Conservation (phyloP, 2,888 invertebrate genomes). For the Tethea ocularis region DNA sequence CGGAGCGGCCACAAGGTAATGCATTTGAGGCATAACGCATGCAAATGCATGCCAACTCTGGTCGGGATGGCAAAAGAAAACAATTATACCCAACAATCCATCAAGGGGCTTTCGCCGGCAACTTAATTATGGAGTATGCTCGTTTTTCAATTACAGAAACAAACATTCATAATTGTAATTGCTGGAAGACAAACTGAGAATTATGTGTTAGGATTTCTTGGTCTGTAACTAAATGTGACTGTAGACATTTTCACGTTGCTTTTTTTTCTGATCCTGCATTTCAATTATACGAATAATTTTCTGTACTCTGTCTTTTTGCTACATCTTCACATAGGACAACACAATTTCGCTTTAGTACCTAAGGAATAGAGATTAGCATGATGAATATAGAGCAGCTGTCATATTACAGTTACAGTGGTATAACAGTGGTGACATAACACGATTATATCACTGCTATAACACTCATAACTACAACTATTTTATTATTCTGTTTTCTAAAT, state of each 20-base stretch:
- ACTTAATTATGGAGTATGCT: constrained; percentile 70
- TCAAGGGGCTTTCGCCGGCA: constrained; percentile 68
- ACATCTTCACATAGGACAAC: no score
- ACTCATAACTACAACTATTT: no score
- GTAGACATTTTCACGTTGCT: neutral
- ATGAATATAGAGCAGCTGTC: no score
- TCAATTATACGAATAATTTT: no score
- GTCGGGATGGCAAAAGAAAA: constrained; percentile 57
- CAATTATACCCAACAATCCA: constrained; percentile 69
- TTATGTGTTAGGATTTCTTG: constrained; percentile 17
- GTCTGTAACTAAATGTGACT: neutral
- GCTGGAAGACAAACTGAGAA: constrained; percentile 28
- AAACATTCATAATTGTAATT: constrained; percentile 59
- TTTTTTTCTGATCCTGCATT: neutral
- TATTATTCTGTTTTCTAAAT: no score
- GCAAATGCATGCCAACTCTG: constrained; percentile 69
- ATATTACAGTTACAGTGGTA: no score
- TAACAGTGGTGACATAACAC: no score
- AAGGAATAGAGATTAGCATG: no score
- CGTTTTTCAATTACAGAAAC: constrained; percentile 76
- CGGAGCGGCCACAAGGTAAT: constrained; percentile 60
- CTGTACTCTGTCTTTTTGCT: no score
- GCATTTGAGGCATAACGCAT: constrained; percentile 71
- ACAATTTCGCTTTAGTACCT: no score
- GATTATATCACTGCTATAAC: no score